Conservation (phyloP, 2,113 vertebrate species). For the Notarius lentiginosus region DNA sequence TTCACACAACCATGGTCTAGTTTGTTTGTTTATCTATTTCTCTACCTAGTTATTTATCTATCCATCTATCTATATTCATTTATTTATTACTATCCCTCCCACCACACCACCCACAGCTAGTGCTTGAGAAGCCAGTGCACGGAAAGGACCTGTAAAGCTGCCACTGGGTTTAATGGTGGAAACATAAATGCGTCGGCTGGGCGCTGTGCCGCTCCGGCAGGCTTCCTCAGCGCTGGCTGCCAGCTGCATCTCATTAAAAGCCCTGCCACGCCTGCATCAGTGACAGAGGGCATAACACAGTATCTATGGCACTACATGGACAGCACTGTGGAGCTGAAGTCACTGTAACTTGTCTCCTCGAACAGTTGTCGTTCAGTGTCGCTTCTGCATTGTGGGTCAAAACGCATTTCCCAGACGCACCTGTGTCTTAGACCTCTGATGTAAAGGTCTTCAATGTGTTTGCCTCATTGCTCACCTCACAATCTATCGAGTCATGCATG, state of each 20-base stretch:
- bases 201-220: slow-evolving; percentile 8
- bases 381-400: not conserved
- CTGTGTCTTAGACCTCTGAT: not conserved
- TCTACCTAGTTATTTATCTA: too few species aligned
- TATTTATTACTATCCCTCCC: slow-evolving; percentile 25
- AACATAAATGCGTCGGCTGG: slow-evolving; percentile 38
- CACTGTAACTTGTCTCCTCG: slow-evolving; percentile 7
- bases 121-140: slow-evolving; percentile 44
- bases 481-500: too few species aligned
- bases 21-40: slow-evolving; percentile 17
- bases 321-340: not conserved
- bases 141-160: slow-evolving; percentile 47
- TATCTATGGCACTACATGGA: slow-evolving; percentile 12
- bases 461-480: not conserved
- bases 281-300: slow-evolving; percentile 38
- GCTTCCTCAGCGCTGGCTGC: slow-evolving; percentile 20
- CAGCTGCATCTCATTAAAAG: slow-evolving; percentile 52
- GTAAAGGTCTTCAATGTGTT: not conserved
- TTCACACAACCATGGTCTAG: slow-evolving; percentile 54
- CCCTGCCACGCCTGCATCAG: slow-evolving; percentile 31
- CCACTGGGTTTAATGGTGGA: slow-evolving; percentile 49
- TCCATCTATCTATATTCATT: not conserved
- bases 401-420: not conserved
- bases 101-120: slow-evolving; percentile 44
- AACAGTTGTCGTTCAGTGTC: slow-evolving; percentile 11